Evolutionary conservation across 1,140 invertebrate genomes (phyloP).

Genomic region (Psix sp.): DNA sequence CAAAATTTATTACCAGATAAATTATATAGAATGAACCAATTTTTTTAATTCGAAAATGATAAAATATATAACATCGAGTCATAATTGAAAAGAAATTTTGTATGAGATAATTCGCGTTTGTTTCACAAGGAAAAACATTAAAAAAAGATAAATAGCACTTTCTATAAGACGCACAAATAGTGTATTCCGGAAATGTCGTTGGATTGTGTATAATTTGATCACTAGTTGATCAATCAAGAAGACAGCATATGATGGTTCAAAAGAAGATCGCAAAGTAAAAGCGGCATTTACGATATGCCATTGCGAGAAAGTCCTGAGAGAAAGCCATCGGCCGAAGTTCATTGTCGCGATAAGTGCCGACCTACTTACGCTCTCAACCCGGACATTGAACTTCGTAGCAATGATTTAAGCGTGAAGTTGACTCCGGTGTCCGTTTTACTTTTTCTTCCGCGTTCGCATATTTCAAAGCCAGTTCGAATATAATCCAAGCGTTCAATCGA

Average conservation of each 20-base stretch:
- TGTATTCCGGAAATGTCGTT: conserved; percentile 27
- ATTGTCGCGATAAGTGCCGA: conserved; percentile 63
- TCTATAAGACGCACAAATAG: conserved; percentile 27
- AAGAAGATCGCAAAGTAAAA: conserved; percentile 58
- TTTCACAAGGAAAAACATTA: conserved; percentile 1
- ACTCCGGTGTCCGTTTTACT: conserved; percentile 29
- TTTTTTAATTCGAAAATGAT: too few relatives aligned
- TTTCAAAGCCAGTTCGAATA: conserved; percentile 35
- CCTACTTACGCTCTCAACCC: conserved; percentile 56
- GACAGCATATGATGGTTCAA: conserved; percentile 19
- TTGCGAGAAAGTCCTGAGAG: conserved; percentile 59
- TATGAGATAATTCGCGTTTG: conserved; percentile 6
- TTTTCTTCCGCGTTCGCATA: conserved; percentile 44
- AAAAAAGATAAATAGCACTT: conserved; percentile 25
- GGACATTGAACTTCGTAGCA: conserved; percentile 60
- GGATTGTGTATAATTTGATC: conserved; percentile 38
- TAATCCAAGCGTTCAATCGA: too few relatives aligned
- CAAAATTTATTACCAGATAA: too few relatives aligned
- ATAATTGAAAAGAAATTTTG: too few relatives aligned
- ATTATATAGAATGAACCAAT: too few relatives aligned
- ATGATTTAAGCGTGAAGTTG: conserved; percentile 52
- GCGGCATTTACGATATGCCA: conserved; percentile 57
- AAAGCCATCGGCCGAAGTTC: conserved; percentile 62
- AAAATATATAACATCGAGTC: too few relatives aligned
- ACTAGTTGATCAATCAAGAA: conserved; percentile 25